Conservation (phyloP, 2,797 vertebrate genomes). For the Eulemur coronatus region DNA sequence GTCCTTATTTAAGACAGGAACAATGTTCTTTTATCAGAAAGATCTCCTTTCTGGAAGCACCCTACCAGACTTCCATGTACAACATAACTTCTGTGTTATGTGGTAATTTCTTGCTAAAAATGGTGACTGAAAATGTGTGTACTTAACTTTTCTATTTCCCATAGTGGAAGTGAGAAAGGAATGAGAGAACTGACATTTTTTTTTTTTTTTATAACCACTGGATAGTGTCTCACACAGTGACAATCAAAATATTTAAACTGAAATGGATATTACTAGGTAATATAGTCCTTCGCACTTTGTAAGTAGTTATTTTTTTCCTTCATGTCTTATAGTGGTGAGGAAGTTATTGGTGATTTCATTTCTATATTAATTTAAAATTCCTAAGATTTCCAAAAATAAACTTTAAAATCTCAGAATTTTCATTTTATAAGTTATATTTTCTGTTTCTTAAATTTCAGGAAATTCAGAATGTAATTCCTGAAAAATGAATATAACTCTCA, state of each 20-base stretch:
- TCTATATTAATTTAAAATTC: background rate
- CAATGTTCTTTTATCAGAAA: background rate
- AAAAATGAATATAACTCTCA: background rate
- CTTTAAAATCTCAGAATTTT: background rate
- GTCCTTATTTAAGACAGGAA: background rate
- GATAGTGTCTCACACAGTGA: background rate
- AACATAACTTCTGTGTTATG: background rate
- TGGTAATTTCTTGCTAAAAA: background rate
- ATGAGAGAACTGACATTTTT: background rate
- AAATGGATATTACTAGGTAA: background rate
- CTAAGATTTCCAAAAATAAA: slow-evolving; percentile 41
- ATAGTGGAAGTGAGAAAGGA: background rate
- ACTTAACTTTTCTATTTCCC: background rate
- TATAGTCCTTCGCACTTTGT: background rate
- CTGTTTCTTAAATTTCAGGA: background rate
- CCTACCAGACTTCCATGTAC: background rate
- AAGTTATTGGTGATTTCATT: background rate
- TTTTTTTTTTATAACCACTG: background rate
- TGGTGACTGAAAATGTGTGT: background rate
- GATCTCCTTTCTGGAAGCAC: background rate
- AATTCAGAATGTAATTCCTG: background rate
- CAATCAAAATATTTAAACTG: background rate
- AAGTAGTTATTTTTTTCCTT: background rate
- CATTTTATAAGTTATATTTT: background rate
- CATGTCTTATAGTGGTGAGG: background rate